These are phyloP conservation scores for Opisthocomus hoazin DNA, from an alignment of 2,113 vertebrate genomes.

Conservation along the genomic window DNA sequence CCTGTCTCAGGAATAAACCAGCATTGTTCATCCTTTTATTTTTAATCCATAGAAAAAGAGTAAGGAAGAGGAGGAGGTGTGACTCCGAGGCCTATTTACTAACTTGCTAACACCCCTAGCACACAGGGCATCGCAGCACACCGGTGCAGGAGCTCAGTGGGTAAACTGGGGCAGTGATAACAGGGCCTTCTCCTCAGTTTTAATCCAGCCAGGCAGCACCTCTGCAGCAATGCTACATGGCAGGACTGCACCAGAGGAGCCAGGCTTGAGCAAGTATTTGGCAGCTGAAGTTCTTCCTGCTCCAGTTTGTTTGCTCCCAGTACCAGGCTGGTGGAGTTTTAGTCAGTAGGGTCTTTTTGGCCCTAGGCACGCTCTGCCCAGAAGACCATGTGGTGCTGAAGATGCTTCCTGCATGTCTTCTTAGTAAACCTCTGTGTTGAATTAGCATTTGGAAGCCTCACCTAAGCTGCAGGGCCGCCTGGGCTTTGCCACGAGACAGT, in stretches of 20 bases:
- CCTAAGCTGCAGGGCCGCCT: neutral
- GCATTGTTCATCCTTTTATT: neutral
- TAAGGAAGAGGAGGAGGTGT: neutral
- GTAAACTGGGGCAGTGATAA: neutral
- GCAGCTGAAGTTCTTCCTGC: neutral
- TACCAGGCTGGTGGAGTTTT: neutral
- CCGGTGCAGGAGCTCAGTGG: neutral
- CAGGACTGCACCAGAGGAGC: neutral
- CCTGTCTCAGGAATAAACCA: neutral
- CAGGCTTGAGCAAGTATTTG: neutral
- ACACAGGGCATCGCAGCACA: neutral
- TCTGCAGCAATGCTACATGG: neutral
- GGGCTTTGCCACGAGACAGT: neutral
- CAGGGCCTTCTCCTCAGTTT: accelerated
- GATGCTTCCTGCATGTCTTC: no score
- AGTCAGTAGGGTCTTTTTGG: neutral
- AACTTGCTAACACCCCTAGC: neutral
- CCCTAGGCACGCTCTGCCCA: neutral
- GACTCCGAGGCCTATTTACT: neutral
- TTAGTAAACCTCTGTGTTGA: neutral
- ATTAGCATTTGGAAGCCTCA: neutral
- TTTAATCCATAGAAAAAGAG: neutral
- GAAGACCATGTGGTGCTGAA: neutral
- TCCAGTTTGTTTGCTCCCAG: neutral
- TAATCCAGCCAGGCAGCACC: neutral